phyloP scores from a whole-genome alignment of 53 echinoderm and acorn worm genomes.

The Astropecten irregularis region DNA sequence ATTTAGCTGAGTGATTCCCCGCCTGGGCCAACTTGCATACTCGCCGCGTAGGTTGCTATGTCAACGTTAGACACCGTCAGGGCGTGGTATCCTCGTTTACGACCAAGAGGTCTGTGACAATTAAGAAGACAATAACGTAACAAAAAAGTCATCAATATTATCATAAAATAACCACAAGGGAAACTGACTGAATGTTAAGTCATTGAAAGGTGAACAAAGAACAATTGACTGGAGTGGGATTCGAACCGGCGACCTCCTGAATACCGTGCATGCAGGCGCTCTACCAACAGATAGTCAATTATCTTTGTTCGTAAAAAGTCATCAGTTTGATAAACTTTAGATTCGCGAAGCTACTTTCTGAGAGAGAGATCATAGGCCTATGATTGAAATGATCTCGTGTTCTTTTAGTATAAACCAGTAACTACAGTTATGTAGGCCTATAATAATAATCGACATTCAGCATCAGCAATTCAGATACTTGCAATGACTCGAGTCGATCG shows the following conservation, averaged over 20 bases:
- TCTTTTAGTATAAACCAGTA: not conserved
- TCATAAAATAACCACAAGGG: no score
- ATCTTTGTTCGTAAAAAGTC: no score
- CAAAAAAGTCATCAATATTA: no score
- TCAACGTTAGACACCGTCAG: slow-evolving; percentile 36
- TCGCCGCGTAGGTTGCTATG: slow-evolving; percentile 4
- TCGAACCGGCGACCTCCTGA: no score
- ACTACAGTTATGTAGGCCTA: not conserved
- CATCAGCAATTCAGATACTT: not conserved
- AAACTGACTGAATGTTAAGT: no score
- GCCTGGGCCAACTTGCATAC: slow-evolving; percentile 10
- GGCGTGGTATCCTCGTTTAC: slow-evolving; percentile 46
- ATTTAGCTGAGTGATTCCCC: slow-evolving; percentile 2
- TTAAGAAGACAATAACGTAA: not conserved
- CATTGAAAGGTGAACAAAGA: no score
- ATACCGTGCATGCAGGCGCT: no score
- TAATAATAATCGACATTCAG: not conserved
- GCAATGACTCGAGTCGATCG: not conserved
- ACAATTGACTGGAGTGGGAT: no score
- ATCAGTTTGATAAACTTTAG: not conserved
- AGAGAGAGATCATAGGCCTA: not conserved
- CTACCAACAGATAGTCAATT: not conserved
- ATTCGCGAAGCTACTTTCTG: not conserved
- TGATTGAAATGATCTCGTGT: not conserved
- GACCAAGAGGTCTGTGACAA: slow-evolving; percentile 47